phyloP scores from a whole-genome alignment of 2,888 invertebrate species.

The Catocala nupta region DNA sequence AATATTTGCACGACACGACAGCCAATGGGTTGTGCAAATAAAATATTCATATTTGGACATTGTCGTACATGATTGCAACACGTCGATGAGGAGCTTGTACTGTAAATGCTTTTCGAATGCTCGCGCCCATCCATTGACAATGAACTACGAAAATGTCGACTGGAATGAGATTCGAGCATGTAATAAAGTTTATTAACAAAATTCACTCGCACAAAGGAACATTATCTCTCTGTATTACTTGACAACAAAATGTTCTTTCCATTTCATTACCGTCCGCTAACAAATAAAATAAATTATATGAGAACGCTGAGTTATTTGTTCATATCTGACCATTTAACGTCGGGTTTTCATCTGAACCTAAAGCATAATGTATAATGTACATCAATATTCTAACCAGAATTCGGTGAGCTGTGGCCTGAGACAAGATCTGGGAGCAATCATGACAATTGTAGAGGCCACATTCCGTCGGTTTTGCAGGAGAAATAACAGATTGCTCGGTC shows the following conservation, averaged over 20 bases:
- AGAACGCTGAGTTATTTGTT: conserved; percentile 28
- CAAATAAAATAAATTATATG: conserved; percentile 22
- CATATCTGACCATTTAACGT: conserved; percentile 40
- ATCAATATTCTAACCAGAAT: conserved; percentile 61
- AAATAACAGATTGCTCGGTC: conserved; percentile 76
- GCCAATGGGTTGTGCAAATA: conserved; percentile 77
- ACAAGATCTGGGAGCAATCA: conserved; percentile 40
- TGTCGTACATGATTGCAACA: conserved; percentile 66
- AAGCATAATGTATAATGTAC: conserved; percentile 52
- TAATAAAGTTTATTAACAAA: conserved; percentile 2
- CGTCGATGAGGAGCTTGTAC: conserved; percentile 32
- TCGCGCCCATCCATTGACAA: conserved; percentile 16
- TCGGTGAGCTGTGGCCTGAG: conserved; percentile 40
- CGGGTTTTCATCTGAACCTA: conserved; percentile 46
- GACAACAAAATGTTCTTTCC: conserved; percentile 20
- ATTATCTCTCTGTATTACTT: conserved; percentile 22
- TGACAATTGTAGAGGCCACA: conserved; percentile 55
- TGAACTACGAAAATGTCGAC: conserved; percentile 16
- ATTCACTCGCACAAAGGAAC: conserved; percentile 6
- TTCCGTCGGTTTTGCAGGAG: conserved; percentile 62
- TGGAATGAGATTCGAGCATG: neutral
- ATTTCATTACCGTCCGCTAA: conserved; percentile 31
- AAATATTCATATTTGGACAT: conserved; percentile 81
- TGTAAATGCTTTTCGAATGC: conserved; percentile 42
- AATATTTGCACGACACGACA: conserved; percentile 73